Percentiles rank a stretch among this genome's conserved stretches.
These are phyloP conservation scores for Vicugna pacos DNA, from an alignment of 2,113 vertebrate genomes.

Conservation along the genomic window DNA sequence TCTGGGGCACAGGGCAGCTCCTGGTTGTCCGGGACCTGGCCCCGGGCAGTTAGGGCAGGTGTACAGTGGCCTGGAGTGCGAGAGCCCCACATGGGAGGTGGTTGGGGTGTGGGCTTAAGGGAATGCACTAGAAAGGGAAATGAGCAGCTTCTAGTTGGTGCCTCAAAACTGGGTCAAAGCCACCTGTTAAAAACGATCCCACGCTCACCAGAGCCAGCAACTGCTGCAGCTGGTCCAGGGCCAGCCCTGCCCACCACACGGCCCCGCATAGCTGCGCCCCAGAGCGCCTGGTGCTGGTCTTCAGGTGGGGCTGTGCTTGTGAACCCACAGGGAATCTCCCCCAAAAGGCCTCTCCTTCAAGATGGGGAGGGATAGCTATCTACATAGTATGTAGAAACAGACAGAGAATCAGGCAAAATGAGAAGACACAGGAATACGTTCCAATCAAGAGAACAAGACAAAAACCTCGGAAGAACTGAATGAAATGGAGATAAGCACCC, in stretches of 20 bases:
- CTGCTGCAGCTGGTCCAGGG: rapidly evolving
- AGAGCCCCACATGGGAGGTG: not conserved
- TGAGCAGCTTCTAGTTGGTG: not conserved
- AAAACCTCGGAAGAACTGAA: not conserved
- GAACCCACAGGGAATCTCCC: not conserved
- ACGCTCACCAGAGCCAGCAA: not conserved
- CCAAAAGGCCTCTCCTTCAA: not conserved
- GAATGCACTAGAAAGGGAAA: not conserved
- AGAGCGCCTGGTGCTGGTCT: not conserved
- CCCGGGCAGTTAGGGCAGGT: not conserved
- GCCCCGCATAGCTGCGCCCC: not conserved
- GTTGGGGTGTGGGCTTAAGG: not conserved
- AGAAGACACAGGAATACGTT: not conserved
- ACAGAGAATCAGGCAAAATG: not conserved
- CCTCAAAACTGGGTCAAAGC: not conserved
- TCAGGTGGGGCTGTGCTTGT: rapidly evolving
- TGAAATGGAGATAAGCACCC: not conserved
- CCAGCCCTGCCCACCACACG: not conserved
- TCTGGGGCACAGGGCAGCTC: not conserved
- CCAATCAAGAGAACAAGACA: not conserved
- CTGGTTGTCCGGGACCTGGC: not conserved
- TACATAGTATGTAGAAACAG: not conserved
- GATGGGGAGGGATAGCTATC: not conserved
- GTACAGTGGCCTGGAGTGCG: not conserved
- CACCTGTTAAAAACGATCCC: not conserved